Conservation (phyloP, 1,140 invertebrate species). For the Tetraneura akinire region DNA sequence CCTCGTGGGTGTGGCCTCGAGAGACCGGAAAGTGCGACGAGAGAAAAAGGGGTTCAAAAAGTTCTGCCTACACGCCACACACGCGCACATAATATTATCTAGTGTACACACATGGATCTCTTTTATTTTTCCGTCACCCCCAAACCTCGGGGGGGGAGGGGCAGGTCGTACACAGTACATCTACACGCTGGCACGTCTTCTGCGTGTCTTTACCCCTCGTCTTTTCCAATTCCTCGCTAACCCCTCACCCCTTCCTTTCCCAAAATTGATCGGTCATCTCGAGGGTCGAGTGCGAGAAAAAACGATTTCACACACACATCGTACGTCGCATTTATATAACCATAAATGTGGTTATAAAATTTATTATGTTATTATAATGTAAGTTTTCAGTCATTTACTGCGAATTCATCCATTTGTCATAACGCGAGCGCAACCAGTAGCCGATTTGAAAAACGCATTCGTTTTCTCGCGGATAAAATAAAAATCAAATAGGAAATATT, state of each 20-base stretch:
- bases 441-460: conserved; percentile 16
- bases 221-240: conserved; percentile 31
- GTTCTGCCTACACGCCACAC: no score
- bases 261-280: conserved; percentile 48
- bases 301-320: no score
- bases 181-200: not conserved
- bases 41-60: no score
- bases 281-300: no score
- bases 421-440: conserved; percentile 35
- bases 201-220: not conserved
- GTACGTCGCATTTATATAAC: no score
- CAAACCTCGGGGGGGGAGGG: no score
- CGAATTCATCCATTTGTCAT: conserved; percentile 20
- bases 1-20: conserved; percentile 27
- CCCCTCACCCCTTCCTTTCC: no score
- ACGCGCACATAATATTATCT: no score
- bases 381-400: conserved; percentile 11
- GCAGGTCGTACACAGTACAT: no score
- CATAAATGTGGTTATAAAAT: no score
- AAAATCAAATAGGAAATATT: no score
- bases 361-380: not conserved
- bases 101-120: conserved; percentile 3
- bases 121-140: not conserved
- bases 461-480: not conserved
- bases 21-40: not conserved